Evolutionary conservation across 37 sponge, comb jelly and placozoan genomes (phyloP), one percentile per base, ranked within the genome.

Genomic region (Amphimedon queenslandica): DNA sequence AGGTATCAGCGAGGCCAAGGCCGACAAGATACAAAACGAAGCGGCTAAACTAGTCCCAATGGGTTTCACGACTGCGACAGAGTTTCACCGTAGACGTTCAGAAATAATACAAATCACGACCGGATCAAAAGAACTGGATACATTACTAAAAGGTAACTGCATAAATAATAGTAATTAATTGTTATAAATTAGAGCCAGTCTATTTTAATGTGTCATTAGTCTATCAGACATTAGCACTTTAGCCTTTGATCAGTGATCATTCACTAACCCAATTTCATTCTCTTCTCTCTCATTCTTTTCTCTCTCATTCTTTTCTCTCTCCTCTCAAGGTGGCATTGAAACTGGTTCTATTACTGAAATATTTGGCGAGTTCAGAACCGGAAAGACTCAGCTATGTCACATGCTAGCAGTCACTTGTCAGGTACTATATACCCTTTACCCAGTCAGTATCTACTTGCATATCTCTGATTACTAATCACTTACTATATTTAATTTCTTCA

Each of bases 41-140:
- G 88, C 99, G 40, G 78, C 93, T 53, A 97, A 97, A 58, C 82
- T 93, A 2, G 96, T 93, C 4, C 95, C 98, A 0, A 97, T 95
- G 99, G 99, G 99, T 16, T 98, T 98, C 88, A 98, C 99, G 30
- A 98, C 99, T 21, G 99, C 99, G 2, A 92, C 99, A 0, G 99
- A 98, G 78, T 88, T 95, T 41, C 99, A 98, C 57, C 93, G 87
- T 63, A 80, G 88, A 37, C 87, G 99, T 8, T 85, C 99, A 57
- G 99, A 98, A 69, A 89, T 98, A 36, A 88, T 98, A 31, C 97
- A 95, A 73, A 40, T 98, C 24, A 92, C 99, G 0, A 95, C 96
- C 30, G 99, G 99, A 28, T 92, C 93, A 0, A 94, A 94, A 64
- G 99, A 98, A 67, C 75, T 98, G 6, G 99, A 98, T 78, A 98